Evolutionary conservation across 2,888 invertebrate species (phyloP).

Genomic region (Alentia gelatinosa): DNA sequence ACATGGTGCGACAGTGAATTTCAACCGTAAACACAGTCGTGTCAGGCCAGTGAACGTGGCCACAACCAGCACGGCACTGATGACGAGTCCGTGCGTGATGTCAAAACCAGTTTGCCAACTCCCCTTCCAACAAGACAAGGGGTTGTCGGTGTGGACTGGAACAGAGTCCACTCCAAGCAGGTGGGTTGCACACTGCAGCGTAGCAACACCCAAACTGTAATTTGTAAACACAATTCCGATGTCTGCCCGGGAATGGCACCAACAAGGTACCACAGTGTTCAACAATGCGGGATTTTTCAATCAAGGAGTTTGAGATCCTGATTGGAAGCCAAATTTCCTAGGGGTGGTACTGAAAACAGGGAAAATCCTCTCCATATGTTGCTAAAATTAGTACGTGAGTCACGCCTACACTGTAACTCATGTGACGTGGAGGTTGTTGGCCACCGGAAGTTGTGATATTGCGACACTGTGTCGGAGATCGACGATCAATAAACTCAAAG

Average conservation of each 20-base stretch:
- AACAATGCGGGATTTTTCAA: too few relatives aligned
- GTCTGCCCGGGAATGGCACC: too few relatives aligned
- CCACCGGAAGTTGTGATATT: not conserved
- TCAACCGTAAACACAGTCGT: not conserved
- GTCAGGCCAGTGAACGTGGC: conserved; percentile 20
- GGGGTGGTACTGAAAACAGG: not conserved
- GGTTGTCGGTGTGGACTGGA: too few relatives aligned
- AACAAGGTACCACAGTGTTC: too few relatives aligned
- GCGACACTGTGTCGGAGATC: too few relatives aligned
- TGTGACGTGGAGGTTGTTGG: conserved; percentile 14
- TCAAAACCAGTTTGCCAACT: not conserved
- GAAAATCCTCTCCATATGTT: conserved; percentile 17
- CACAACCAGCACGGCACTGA: not conserved
- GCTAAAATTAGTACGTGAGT: conserved; percentile 23
- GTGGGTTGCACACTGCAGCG: not conserved
- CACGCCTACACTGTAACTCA: not conserved
- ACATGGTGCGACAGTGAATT: not conserved
- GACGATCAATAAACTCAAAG: too few relatives aligned
- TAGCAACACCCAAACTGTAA: not conserved
- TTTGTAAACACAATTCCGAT: too few relatives aligned
- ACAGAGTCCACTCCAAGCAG: too few relatives aligned
- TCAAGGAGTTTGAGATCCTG: too few relatives aligned
- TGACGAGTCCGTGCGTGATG: not conserved
- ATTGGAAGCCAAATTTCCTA: not conserved
- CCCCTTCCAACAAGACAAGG: too few relatives aligned